Evolutionary conservation across 2,797 vertebrate genomes (phyloP).

Genomic region (Petrocephalus schoutedeni): DNA sequence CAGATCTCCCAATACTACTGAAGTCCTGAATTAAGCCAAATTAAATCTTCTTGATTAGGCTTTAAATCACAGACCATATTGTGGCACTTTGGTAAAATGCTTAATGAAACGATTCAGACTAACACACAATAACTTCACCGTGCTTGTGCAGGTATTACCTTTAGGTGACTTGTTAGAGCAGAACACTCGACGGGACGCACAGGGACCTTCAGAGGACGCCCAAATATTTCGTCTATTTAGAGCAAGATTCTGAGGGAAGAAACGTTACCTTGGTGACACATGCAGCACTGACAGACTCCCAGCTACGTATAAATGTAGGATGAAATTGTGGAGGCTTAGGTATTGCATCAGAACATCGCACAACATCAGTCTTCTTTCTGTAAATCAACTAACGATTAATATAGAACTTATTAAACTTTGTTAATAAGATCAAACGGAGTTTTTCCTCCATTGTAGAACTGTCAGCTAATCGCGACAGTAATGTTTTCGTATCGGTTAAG

Average conservation of each 20-base stretch:
- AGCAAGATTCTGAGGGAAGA: constrained; percentile 43
- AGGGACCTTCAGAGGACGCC: constrained; percentile 36
- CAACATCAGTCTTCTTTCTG: not conserved
- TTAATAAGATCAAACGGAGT: not conserved
- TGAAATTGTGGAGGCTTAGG: not conserved
- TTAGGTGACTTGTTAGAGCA: constrained; percentile 60
- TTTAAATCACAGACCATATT: not conserved
- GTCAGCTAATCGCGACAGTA: not conserved
- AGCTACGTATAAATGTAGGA: not conserved
- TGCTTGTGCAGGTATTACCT: constrained; percentile 49
- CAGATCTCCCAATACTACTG: not conserved
- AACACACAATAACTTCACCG: constrained; percentile 11
- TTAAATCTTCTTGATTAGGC: not conserved
- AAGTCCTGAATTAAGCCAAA: not conserved
- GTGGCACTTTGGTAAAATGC: not conserved
- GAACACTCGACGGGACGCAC: constrained; percentile 38
- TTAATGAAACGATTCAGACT: not conserved
- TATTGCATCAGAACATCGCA: not conserved
- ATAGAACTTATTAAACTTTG: not conserved
- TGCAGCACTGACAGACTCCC: not conserved
- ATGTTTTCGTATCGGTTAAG: constrained; percentile 1
- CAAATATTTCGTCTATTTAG: constrained; percentile 35
- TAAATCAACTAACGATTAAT: not conserved
- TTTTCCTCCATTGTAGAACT: not conserved
- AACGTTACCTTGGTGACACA: not conserved